Evolutionary conservation across 2,113 vertebrate species (phyloP).

Genomic region (Rhinolophus ferrumequinum): DNA sequence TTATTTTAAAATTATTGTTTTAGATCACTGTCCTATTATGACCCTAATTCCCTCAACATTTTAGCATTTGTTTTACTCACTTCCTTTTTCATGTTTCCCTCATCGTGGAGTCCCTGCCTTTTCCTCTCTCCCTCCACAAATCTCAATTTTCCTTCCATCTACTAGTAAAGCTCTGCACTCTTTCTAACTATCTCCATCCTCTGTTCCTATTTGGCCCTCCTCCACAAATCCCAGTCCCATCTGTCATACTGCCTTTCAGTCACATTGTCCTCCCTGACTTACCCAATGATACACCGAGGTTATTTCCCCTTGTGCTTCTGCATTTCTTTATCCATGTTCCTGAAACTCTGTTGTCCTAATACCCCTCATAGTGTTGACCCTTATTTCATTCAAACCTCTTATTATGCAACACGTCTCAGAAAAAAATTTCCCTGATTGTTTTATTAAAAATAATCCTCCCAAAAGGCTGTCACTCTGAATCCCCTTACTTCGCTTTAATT

Average conservation of each 20-base stretch:
- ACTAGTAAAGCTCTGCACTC: neutral
- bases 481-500: neutral
- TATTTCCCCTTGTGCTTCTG: neutral
- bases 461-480: neutral
- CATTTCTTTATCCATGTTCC: neutral
- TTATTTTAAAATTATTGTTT: neutral
- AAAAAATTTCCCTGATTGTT: neutral
- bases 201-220: neutral
- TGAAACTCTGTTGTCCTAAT: neutral
- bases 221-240: neutral
- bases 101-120: neutral
- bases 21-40: neutral
- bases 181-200: neutral
- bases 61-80: neutral
- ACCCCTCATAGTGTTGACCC: neutral
- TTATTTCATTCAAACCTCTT: neutral
- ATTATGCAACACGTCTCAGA: neutral
- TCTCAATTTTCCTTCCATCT: neutral
- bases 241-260: neutral
- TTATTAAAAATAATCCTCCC: neutral
- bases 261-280: neutral
- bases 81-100: neutral
- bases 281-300: neutral
- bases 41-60: neutral
- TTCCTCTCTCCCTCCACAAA: neutral